Evolutionary conservation across 2,888 invertebrate species (phyloP).

Genomic region (Apotomis betuletana): DNA sequence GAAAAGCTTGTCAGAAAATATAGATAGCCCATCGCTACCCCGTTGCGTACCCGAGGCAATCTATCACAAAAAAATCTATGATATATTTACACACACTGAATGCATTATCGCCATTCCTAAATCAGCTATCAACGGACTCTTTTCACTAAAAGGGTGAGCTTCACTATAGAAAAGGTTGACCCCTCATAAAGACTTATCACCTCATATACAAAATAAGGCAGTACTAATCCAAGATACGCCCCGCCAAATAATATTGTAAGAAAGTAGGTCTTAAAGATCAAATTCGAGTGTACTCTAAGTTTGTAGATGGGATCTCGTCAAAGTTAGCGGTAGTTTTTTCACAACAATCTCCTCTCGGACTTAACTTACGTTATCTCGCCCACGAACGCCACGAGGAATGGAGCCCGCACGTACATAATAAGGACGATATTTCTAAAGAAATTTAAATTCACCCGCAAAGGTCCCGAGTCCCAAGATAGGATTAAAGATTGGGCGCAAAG

Average conservation of each 20-base stretch:
- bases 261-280: constrained; percentile 59
- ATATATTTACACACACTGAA: constrained; percentile 82
- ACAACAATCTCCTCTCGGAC: constrained; percentile 83
- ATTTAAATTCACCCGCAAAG: constrained; percentile 84
- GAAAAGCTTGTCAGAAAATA: constrained; percentile 52
- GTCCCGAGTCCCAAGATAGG: constrained; percentile 80
- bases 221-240: constrained; percentile 69
- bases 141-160: constrained; percentile 84
- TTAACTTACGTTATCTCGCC: constrained; percentile 83
- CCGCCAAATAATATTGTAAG: constrained; percentile 61
- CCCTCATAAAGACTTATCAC: constrained; percentile 84
- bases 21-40: constrained; percentile 50
- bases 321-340: constrained; percentile 82
- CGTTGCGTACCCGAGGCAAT: constrained; percentile 63
- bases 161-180: constrained; percentile 83
- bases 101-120: constrained; percentile 82
- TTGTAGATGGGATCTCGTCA: constrained; percentile 75
- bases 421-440: constrained; percentile 84
- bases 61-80: constrained; percentile 81
- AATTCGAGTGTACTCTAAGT: constrained; percentile 56
- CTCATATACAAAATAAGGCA: constrained; percentile 84
- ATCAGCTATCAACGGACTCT: constrained; percentile 84
- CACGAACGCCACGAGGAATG: constrained; percentile 81
- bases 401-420: constrained; percentile 83
- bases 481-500: constrained; percentile 83